phyloP scores from a whole-genome alignment of 2,888 invertebrate genomes.

The Sinohyriopsis cumingii region DNA sequence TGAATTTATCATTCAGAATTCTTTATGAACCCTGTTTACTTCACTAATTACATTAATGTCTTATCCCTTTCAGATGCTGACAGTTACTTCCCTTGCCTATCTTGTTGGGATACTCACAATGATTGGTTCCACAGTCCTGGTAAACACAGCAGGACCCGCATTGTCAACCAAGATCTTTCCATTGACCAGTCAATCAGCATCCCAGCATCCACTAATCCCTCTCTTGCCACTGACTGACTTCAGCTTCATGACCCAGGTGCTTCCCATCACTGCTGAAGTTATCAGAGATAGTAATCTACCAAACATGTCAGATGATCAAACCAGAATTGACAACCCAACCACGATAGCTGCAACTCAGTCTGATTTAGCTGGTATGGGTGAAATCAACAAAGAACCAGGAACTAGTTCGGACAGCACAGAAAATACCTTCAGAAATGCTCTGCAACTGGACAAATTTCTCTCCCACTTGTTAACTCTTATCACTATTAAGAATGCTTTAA shows the following conservation, averaged over 20 bases:
- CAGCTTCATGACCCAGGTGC: conserved; percentile 1
- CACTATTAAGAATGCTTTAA: conserved; percentile 40
- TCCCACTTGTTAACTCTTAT: conserved; percentile 45
- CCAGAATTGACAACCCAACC: not conserved
- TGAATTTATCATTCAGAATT: no score
- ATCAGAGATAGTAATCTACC: not conserved
- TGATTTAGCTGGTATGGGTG: not conserved
- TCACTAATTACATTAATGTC: not conserved
- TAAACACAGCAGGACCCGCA: conserved; percentile 42
- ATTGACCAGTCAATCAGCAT: not conserved
- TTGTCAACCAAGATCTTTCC: conserved; percentile 24
- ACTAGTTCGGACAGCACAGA: conserved; percentile 1
- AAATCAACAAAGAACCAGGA: conserved; percentile 5
- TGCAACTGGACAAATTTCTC: conserved; percentile 27
- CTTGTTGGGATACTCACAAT: conserved; percentile 78
- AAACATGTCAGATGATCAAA: not conserved
- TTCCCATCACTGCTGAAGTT: conserved; percentile 4
- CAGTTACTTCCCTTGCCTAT: conserved; percentile 78
- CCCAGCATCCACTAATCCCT: not conserved
- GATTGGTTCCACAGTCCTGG: conserved; percentile 75
- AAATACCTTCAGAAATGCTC: conserved; percentile 4
- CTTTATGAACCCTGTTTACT: no score
- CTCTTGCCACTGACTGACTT: conserved; percentile 6
- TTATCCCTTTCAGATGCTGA: conserved; percentile 72
- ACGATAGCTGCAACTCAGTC: no score